These are phyloP conservation scores for Pipa parva DNA, from an alignment of 2,113 vertebrate genomes.

Conservation along the genomic window DNA sequence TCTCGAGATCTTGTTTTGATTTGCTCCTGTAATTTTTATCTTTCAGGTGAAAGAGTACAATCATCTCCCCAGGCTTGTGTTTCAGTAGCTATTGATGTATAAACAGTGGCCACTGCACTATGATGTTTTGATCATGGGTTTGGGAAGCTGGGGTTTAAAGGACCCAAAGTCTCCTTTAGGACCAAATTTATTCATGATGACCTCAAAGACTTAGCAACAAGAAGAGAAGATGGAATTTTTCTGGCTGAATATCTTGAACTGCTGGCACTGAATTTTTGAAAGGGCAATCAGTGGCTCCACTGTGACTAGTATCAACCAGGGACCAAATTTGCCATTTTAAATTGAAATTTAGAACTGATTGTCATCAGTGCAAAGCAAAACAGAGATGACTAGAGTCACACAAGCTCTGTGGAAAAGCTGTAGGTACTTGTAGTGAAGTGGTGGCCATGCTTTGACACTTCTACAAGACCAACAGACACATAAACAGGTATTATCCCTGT, in stretches of 20 bases:
- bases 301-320: too few species aligned
- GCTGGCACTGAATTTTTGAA: background rate
- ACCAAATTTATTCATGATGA: slow-evolving; percentile 59
- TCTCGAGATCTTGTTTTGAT: slow-evolving; percentile 19
- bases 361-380: too few species aligned
- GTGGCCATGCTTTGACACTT: too few species aligned
- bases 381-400: too few species aligned
- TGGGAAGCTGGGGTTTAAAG: slow-evolving; percentile 72
- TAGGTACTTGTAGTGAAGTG: too few species aligned
- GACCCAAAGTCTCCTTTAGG: slow-evolving; percentile 70
- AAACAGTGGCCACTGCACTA: background rate
- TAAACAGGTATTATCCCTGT: too few species aligned
- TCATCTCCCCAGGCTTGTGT: slow-evolving; percentile 68
- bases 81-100: slow-evolving; percentile 22
- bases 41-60: slow-evolving; percentile 57
- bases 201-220: background rate
- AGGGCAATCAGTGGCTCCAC: background rate
- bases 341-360: too few species aligned
- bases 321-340: too few species aligned
- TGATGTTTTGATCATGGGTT: background rate
- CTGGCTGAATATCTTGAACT: too few species aligned
- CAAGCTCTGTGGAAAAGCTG: too few species aligned
- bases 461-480: too few species aligned
- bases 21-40: background rate
- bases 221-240: too few species aligned